A percentile compares a stretch with the other conserved stretches of the same genome.
phyloP scores from a whole-genome alignment of 1,140 invertebrate genomes.

The Calosoma granatense region DNA sequence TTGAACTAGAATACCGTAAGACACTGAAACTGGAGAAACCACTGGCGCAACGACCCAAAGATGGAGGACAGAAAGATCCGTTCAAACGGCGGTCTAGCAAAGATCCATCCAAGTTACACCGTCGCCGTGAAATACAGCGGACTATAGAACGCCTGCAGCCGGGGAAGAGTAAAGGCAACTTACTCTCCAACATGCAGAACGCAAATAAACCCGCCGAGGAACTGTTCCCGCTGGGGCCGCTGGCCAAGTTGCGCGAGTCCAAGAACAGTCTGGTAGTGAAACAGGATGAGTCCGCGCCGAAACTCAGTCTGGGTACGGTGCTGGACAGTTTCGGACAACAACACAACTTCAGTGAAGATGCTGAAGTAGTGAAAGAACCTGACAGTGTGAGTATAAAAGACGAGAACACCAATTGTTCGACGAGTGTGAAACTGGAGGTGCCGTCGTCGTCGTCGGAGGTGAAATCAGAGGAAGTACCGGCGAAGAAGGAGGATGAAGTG shows the following conservation, averaged over 20 bases:
- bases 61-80: constrained; percentile 18
- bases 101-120: constrained; percentile 34
- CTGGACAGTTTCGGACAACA: constrained; percentile 53
- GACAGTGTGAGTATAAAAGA: constrained; percentile 25
- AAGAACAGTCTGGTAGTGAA: constrained; percentile 44
- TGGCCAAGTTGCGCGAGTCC: constrained; percentile 38
- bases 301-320: constrained; percentile 70
- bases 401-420: constrained; percentile 14
- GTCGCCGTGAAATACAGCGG: constrained; percentile 58
- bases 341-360: constrained; percentile 44
- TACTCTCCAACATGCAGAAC: constrained; percentile 48
- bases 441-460: constrained; percentile 17
- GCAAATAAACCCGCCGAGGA: constrained; percentile 43
- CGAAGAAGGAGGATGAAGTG: constrained; percentile 19
- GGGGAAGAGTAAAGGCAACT: constrained; percentile 74
- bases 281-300: constrained; percentile 53
- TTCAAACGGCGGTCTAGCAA: constrained; percentile 27
- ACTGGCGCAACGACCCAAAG: constrained; percentile 10
- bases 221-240: constrained; percentile 32
- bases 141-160: constrained; percentile 74
- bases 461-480: constrained; percentile 21
- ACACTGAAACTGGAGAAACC: constrained; percentile 31
- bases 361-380: constrained; percentile 37
- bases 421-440: constrained; percentile 18
- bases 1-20: constrained; percentile 34